Evolutionary conservation across 2,113 vertebrate genomes (phyloP).

Genomic region (Pachypanchax playfairii): DNA sequence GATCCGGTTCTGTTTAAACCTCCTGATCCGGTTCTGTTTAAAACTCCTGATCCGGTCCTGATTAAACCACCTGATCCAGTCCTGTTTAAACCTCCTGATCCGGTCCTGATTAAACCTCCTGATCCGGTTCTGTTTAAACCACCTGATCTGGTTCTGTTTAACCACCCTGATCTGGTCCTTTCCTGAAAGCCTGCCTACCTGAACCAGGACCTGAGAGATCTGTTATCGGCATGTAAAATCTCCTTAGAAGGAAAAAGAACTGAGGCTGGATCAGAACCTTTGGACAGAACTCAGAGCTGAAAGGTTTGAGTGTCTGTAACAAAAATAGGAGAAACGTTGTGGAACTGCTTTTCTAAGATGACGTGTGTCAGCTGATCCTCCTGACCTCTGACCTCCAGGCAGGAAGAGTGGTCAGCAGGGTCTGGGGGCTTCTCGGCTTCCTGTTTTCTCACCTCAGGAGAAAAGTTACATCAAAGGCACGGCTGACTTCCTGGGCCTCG

Average conservation of each 20-base stretch:
- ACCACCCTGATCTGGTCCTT: no score
- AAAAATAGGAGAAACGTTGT: not conserved
- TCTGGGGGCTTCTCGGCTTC: slow-evolving; percentile 84
- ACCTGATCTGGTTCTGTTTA: no score
- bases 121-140: not conserved
- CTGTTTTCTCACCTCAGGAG: slow-evolving; percentile 86
- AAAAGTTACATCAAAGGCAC: slow-evolving; percentile 88
- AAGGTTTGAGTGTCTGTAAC: not conserved
- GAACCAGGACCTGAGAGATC: no score
- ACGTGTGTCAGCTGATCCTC: not conserved
- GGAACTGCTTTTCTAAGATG: not conserved
- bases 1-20: no score
- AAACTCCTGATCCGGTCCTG: no score
- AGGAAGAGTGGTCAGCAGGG: slow-evolving; percentile 89
- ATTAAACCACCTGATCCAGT: no score
- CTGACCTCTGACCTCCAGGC: slow-evolving; percentile 64
- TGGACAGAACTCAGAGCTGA: not conserved
- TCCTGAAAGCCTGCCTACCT: no score
- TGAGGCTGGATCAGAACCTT: not conserved
- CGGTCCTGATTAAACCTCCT: no score
- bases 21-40: no score
- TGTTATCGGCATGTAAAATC: no score
- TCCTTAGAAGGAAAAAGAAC: no score
- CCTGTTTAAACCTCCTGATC: not conserved
- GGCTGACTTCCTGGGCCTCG: slow-evolving; percentile 89